Evolutionary conservation across 1,140 invertebrate genomes (phyloP).

Genomic region (Scaptomyza pallida): DNA sequence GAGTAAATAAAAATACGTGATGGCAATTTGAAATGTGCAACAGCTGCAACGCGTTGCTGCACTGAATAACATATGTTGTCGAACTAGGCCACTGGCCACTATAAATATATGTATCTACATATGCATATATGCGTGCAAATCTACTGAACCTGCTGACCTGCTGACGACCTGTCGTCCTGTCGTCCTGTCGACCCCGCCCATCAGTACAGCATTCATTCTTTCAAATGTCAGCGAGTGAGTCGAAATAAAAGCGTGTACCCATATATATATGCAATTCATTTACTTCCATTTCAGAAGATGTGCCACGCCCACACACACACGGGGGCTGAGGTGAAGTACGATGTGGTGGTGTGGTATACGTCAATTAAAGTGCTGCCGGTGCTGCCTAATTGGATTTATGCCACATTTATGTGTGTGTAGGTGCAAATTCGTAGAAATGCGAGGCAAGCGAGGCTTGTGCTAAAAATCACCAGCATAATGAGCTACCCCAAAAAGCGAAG

Average conservation of each 20-base stretch:
- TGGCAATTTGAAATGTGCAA: slow-evolving; percentile 24
- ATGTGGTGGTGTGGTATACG: slow-evolving; percentile 20
- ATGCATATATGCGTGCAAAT: not conserved
- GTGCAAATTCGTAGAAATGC: slow-evolving; percentile 68
- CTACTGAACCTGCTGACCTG: slow-evolving; percentile 7
- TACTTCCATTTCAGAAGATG: slow-evolving; percentile 52
- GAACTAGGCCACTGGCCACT: slow-evolving; percentile 35
- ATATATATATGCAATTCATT: slow-evolving; percentile 70
- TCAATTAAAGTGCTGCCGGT: slow-evolving; percentile 77
- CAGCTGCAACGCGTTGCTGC: not conserved
- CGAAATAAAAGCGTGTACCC: slow-evolving; percentile 62
- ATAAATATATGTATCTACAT: slow-evolving; percentile 2
- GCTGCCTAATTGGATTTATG: slow-evolving; percentile 80
- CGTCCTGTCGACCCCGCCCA: slow-evolving; percentile 1
- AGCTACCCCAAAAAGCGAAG: slow-evolving; percentile 29
- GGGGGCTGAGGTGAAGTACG: not conserved
- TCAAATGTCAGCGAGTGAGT: slow-evolving; percentile 49
- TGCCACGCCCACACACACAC: slow-evolving; percentile 18
- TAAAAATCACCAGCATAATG: slow-evolving; percentile 77
- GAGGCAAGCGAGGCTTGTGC: slow-evolving; percentile 38
- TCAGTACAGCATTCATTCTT: slow-evolving; percentile 44
- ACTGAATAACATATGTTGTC: slow-evolving; percentile 10
- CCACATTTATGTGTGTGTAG: slow-evolving; percentile 76
- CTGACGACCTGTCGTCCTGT: slow-evolving; percentile 20
- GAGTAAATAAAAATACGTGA: slow-evolving; percentile 30